Evolutionary conservation across 2,113 vertebrate genomes (phyloP).

Genomic region (Dromaius novaehollandiae): DNA sequence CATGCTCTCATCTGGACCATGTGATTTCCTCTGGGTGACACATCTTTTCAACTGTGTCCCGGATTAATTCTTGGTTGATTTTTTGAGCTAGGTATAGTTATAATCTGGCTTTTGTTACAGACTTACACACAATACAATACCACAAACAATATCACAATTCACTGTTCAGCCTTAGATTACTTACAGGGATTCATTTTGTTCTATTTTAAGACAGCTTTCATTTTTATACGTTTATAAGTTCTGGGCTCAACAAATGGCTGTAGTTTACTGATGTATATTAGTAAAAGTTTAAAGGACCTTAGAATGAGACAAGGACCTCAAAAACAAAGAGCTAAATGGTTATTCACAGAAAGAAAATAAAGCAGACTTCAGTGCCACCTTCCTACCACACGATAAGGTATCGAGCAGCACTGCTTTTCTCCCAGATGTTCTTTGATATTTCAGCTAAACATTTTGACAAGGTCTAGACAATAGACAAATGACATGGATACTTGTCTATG

Average conservation of each 20-base stretch:
- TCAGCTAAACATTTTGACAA: neutral
- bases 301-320: neutral
- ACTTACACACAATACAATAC: neutral
- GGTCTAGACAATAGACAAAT: neutral
- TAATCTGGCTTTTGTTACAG: fast-evolving
- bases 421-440: neutral
- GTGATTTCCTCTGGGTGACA: neutral
- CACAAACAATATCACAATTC: neutral
- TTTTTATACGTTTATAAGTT: neutral
- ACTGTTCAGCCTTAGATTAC: neutral
- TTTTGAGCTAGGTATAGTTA: neutral
- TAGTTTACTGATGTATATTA: neutral
- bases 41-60: neutral
- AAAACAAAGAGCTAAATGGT: neutral
- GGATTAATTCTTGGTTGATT: neutral
- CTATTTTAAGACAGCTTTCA: neutral
- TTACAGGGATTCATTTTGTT: neutral
- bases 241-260: neutral
- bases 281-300: neutral
- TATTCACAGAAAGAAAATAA: neutral
- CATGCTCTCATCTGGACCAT: neutral
- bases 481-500: neutral
- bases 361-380: neutral
- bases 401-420: neutral
- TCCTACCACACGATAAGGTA: neutral